Base-by-base conservation (phyloP, 2,888 invertebrate species). In the Furcula furcula region DNA sequence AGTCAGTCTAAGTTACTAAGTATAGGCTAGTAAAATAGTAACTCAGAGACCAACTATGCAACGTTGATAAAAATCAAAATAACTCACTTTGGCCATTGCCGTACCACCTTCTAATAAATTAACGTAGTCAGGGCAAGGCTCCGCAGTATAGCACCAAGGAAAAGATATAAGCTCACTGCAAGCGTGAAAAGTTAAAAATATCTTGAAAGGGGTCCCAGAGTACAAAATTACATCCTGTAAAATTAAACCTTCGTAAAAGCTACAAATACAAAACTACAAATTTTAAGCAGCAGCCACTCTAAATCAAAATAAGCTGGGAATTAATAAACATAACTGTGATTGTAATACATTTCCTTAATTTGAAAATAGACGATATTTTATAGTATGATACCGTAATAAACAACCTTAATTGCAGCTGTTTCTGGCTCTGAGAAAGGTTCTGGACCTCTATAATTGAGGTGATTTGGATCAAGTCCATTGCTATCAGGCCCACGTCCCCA, bases 371-470 rank as follows among this genome's bases (percentile, higher is more conserved):
- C 7, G 7, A 21, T 21, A 9, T n/a, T 9, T 21, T 21, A 6
- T 21, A n/a, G 9, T 9, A 7, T n/a, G 7, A 21, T 21, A 21
- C 7, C 7, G 9, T n/a, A 21, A 5, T 3, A 21, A 21, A 21
- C 7, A 21, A 85, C 87, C 82, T 84, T 88, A 3, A 87, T 45
- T 16, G 87, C 87, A 27, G 65, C 36, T 10, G 77, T 53, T 68
- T 88, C 87, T 7, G 85, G 87, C 45, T 88, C 87, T 0, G 83
- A 87, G 52, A 88, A 88, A 0, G 87, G 68, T 44, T 66, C 69
- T 0, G 47, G 7, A 0, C 87, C 87, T 4, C 82, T 68, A 44
- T 71, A 88, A 44, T 87, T 86, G 1, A 71, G 44, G 38, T 85
- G 78, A 22, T 46, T 55, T 4, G 87, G 86, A 41, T 87, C 86